These are phyloP conservation scores for Penelope pileata DNA, from an alignment of 2,113 vertebrate genomes.

Conservation along the genomic window DNA sequence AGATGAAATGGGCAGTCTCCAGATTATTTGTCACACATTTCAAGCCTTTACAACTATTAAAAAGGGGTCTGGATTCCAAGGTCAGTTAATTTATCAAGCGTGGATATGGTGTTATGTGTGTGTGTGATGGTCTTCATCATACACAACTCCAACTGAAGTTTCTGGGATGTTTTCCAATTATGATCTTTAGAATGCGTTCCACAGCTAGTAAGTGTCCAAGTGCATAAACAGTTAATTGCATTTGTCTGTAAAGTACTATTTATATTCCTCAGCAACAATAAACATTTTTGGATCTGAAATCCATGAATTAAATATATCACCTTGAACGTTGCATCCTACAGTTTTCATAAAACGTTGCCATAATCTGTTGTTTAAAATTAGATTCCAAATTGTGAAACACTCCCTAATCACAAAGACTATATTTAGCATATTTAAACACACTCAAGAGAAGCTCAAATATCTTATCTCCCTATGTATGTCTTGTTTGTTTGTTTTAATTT, in stretches of 20 bases:
- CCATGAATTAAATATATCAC: not conserved
- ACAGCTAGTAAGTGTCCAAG: not conserved
- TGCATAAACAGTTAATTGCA: not conserved
- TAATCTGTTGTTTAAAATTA: not conserved
- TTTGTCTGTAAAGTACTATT: not conserved
- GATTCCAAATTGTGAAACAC: not conserved
- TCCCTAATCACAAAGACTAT: not conserved
- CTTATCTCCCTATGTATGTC: not conserved
- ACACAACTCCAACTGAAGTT: not conserved
- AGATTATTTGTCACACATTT: conserved; percentile 50
- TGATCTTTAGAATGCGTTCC: not conserved
- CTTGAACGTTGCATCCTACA: not conserved
- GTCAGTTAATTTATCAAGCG: conserved; percentile 52
- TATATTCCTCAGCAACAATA: not conserved
- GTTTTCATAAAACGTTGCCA: not conserved
- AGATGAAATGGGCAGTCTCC: conserved; percentile 10
- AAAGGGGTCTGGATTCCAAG: not conserved
- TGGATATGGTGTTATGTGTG: not conserved
- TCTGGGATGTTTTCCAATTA: not conserved
- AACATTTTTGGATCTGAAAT: not conserved
- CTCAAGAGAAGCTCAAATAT: not conserved
- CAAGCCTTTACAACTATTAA: conserved; percentile 43
- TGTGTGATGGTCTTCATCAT: not conserved
- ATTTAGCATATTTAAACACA: not conserved
- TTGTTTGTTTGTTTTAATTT: not conserved